Base-by-base conservation (phyloP, 2,113 vertebrate species). In the Henicopernis longicauda region DNA sequence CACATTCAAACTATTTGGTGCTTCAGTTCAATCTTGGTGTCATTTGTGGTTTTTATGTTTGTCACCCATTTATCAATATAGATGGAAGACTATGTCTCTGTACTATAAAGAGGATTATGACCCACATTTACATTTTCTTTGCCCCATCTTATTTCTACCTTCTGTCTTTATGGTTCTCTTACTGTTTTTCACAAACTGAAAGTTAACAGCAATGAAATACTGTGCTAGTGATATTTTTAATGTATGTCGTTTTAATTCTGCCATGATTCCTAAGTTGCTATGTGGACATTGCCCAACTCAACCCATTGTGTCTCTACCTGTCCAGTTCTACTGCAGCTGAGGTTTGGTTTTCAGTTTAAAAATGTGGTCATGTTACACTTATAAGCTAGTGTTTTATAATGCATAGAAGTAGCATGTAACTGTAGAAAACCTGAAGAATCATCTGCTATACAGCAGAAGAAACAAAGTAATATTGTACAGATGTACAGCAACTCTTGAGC, bases 161-260 rank as follows among this genome's bases (percentile, higher is more conserved):
- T 31, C 26, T 84, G 44, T 82, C 57, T 42, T 84, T 26, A 66
- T 61, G 52, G 45, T 65, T 94, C 91, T 71, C 79, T 91, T 91
- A 63, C 85, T 70, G 47, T 79, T 97, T 97, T 93, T 97, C 89
- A 93, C 88, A 96, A 97, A 90, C 72, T 87, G 69, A 95, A 96
- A 92, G 21, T 47, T 52, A 93, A 88, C 25, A 91, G 34, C 40
- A 91, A 92, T 84, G 57, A 92, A 93, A 83, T 76, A 34, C 20
- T 67, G 79, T 21, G 34, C 22, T 65, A 91, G 31, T 92, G 74
- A 58, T 14, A 84, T 74, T 95, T 92, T 76, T 12, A 81, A 61
- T 4, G 38, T 21, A 42, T 54, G 34, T 58, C 31, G 36, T 69
- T 85, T 57, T 81, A 54, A n/a, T 78, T 74, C 58, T 38, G 63